Evolutionary conservation across 2,113 vertebrate genomes (phyloP), one percentile per base, ranked within the genome.

Genomic region (Podocnemis expansa): DNA sequence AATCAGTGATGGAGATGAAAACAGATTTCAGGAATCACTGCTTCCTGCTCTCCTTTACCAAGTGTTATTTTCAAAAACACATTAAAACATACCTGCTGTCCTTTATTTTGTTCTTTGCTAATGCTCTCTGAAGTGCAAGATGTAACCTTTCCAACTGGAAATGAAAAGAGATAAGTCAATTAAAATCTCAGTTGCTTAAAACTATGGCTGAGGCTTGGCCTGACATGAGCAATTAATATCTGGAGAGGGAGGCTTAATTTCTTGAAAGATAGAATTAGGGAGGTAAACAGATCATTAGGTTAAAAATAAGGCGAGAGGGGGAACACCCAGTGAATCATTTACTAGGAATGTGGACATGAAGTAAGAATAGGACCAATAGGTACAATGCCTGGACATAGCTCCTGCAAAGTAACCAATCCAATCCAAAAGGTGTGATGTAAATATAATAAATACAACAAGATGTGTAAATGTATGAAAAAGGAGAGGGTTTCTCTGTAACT

Each of bases 61-160:
- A 80, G 38, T 51, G 43, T 41, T 82, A 51, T 87, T 89, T 60
- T 56, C 73, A 78, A 21, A 95, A 87, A 78, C 1, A 12, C 43
- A 54, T 85, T 83, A 63, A 34, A n/a, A 93, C 98, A 96, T 98
- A 99, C 99, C 99, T 98, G 90, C 78, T 98, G 91, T 97, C 96
- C 94, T 98, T 98, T 93, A 98, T 97, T 93, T 95, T 97, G 94
- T 98, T 97, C 89, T 98, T 98, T 95, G 97, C 97, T 97, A 99
- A 96, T 90, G 99, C 98, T 98, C 99, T 98, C 88, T 98, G 98
- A 96, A 99, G 98, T 56, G 99, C 99, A 96, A 98, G 96, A 80
- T 98, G 98, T 93, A 99, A 97, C 91, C 98, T 98, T 94, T 99
- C 98, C 97, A 99, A 98, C 99, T 99, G 97, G 31, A 97, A 96